Conservation (phyloP, 1,140 invertebrate species). For the Metopolophium dirhodum region DNA sequence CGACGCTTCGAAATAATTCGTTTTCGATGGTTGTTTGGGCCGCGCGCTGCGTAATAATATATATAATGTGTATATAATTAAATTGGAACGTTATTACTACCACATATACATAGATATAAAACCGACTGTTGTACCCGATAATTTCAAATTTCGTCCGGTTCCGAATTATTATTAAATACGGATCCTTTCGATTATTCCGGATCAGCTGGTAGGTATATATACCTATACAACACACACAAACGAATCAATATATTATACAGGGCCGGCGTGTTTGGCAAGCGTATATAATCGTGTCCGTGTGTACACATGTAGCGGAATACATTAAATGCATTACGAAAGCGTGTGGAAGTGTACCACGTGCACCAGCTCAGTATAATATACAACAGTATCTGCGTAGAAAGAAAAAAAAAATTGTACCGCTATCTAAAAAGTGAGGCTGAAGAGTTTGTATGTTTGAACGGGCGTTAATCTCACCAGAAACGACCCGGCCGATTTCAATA, state of each 20-base stretch:
- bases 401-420: background rate
- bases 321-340: background rate
- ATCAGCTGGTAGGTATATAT: background rate
- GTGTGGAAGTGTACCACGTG: background rate
- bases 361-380: background rate
- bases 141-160: background rate
- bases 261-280: background rate
- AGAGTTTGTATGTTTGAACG: background rate
- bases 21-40: background rate
- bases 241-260: background rate
- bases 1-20: background rate
- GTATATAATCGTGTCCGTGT: background rate
- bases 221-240: no score
- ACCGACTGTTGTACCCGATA: background rate
- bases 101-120: background rate
- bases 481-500: background rate
- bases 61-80: background rate
- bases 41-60: background rate
- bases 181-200: background rate
- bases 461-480: background rate
- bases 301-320: background rate
- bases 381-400: background rate
- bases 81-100: background rate
- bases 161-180: slow-evolving; percentile 3
- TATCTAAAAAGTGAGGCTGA: background rate